Evolutionary conservation across 2,113 vertebrate species (phyloP).

Genomic region (Casuarius casuarius): DNA sequence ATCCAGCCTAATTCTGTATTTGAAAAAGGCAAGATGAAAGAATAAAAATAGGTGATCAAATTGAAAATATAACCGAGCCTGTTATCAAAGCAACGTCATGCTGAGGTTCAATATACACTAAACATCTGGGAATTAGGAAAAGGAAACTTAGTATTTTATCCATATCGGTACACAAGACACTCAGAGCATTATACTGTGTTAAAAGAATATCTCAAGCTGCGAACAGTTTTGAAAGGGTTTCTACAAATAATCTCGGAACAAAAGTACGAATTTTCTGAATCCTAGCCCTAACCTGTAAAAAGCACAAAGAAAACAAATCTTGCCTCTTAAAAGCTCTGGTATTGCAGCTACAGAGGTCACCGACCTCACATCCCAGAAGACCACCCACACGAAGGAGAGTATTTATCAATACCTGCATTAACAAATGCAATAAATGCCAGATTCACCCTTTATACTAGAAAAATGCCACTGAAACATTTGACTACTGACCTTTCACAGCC

Average conservation of each 20-base stretch:
- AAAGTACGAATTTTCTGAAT: slow-evolving; percentile 25
- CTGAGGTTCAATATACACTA: not conserved
- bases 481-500: slow-evolving; percentile 74
- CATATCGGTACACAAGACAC: not conserved
- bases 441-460: slow-evolving; percentile 25
- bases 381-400: slow-evolving; percentile 57
- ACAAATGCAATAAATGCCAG: slow-evolving; percentile 45
- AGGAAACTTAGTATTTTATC: not conserved
- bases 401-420: slow-evolving; percentile 42
- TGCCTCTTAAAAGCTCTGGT: not conserved
- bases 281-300: not conserved
- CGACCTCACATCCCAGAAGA: slow-evolving; percentile 46
- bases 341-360: slow-evolving; percentile 18
- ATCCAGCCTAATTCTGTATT: not conserved
- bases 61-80: not conserved
- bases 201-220: not conserved
- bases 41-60: not conserved
- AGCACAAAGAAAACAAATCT: slow-evolving; percentile 54
- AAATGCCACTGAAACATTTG: slow-evolving; percentile 32
- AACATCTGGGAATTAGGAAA: not conserved
- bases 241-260: not conserved
- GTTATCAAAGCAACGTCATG: not conserved
- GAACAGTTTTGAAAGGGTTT: slow-evolving; percentile 8
- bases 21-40: not conserved
- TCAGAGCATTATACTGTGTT: not conserved